These are phyloP conservation scores for Pedionomus torquatus DNA, from an alignment of 2,113 vertebrate species.

Conservation along the genomic window DNA sequence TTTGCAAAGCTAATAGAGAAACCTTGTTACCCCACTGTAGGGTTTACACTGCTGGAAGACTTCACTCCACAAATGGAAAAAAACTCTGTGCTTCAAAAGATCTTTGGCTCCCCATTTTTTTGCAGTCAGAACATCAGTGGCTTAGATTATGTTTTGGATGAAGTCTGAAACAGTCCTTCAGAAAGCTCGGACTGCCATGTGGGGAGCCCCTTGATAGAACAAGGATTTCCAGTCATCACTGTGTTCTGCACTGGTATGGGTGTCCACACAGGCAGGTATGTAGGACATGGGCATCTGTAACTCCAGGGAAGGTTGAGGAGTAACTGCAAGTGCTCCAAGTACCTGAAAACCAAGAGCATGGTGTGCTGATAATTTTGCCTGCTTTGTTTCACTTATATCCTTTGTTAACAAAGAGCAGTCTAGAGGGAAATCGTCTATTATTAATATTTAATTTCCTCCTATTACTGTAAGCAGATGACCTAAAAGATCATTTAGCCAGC, in stretches of 20 bases:
- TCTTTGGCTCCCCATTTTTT: background rate
- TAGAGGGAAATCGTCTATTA: constrained; percentile 61
- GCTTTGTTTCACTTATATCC: constrained; percentile 50
- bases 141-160: background rate
- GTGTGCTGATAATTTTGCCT: constrained; percentile 14
- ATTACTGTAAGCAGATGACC: constrained; percentile 71
- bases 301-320: background rate
- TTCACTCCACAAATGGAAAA: background rate
- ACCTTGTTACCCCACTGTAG: background rate
- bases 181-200: background rate
- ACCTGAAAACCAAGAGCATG: background rate
- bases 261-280: background rate
- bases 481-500: constrained; percentile 59
- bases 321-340: background rate
- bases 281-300: background rate
- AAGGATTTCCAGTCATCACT: background rate
- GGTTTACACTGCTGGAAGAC: background rate
- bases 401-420: constrained; percentile 49
- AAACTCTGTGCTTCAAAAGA: background rate
- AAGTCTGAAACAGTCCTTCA: background rate
- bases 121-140: background rate
- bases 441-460: constrained; percentile 76
- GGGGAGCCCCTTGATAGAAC: background rate
- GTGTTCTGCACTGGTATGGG: background rate
- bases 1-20: background rate